Percentiles rank a stretch among this genome's conserved stretches.
These are phyloP conservation scores for Acronicta leporina DNA, from an alignment of 2,888 invertebrate genomes.

Conservation along the genomic window DNA sequence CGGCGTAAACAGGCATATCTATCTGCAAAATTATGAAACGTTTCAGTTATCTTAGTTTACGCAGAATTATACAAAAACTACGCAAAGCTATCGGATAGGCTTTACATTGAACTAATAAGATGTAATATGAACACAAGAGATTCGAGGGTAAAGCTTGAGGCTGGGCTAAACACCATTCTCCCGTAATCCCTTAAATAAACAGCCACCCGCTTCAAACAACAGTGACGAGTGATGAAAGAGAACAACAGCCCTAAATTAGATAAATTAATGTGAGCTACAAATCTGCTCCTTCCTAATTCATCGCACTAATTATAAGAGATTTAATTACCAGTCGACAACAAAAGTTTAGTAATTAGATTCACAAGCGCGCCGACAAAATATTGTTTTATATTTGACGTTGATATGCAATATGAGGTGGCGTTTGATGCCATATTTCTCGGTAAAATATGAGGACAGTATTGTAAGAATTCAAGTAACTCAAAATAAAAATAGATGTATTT, in stretches of 20 bases:
- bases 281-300: conserved; percentile 31
- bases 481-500: neutral
- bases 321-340: conserved; percentile 24
- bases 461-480: neutral
- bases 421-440: conserved; percentile 18
- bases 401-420: conserved; percentile 20
- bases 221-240: conserved; percentile 37
- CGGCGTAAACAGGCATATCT: neutral
- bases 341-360: conserved; percentile 40
- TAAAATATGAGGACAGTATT: conserved; percentile 6
- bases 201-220: conserved; percentile 29
- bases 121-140: conserved; percentile 38
- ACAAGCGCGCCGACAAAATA: conserved; percentile 25
- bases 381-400: conserved; percentile 10
- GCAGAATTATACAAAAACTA: neutral
- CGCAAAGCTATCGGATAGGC: conserved; percentile 1
- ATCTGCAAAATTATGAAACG: neutral
- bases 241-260: conserved; percentile 45
- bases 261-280: conserved; percentile 33
- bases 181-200: conserved; percentile 49
- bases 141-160: conserved; percentile 21
- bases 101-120: conserved; percentile 39
- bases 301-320: conserved; percentile 41
- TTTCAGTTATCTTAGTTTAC: neutral
- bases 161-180: conserved; percentile 25